Evolutionary conservation across 2,888 invertebrate species (phyloP).

Genomic region (Erebia epiphron): DNA sequence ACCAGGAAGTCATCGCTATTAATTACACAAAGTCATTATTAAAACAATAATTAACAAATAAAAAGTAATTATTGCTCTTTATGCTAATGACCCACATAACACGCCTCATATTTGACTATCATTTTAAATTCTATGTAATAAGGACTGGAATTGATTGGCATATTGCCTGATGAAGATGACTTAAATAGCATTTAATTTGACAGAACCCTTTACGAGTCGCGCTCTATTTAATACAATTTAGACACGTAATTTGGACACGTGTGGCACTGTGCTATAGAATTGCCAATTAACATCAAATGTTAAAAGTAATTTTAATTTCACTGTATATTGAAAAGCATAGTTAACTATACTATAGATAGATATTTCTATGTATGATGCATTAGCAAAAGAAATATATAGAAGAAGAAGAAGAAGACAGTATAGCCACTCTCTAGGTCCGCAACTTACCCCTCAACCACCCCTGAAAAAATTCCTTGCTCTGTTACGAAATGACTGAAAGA

Average conservation of each 20-base stretch:
- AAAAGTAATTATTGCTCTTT: conserved; percentile 33
- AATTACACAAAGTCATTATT: conserved; percentile 23
- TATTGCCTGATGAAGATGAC: conserved; percentile 43
- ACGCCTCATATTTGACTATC: conserved; percentile 6
- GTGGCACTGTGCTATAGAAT: conserved; percentile 52
- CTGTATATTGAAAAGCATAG: background rate
- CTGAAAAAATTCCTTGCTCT: too few relatives aligned
- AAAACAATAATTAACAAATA: conserved; percentile 32
- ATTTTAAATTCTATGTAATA: conserved; percentile 26
- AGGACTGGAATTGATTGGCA: conserved; percentile 25
- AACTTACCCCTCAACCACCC: too few relatives aligned
- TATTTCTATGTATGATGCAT: too few relatives aligned
- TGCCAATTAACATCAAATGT: conserved; percentile 15
- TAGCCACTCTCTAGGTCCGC: too few relatives aligned
- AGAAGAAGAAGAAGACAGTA: too few relatives aligned
- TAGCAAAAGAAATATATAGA: too few relatives aligned
- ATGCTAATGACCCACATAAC: conserved; percentile 70
- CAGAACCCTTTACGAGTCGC: conserved; percentile 74
- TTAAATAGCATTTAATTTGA: conserved; percentile 66
- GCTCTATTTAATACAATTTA: conserved; percentile 81
- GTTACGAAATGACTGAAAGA: too few relatives aligned
- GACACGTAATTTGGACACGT: conserved; percentile 75
- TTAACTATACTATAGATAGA: too few relatives aligned
- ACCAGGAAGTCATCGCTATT: conserved; percentile 4
- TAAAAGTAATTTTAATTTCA: background rate